Evolutionary conservation across 2,888 invertebrate genomes (phyloP).

Genomic region (Eledone cirrhosa): DNA sequence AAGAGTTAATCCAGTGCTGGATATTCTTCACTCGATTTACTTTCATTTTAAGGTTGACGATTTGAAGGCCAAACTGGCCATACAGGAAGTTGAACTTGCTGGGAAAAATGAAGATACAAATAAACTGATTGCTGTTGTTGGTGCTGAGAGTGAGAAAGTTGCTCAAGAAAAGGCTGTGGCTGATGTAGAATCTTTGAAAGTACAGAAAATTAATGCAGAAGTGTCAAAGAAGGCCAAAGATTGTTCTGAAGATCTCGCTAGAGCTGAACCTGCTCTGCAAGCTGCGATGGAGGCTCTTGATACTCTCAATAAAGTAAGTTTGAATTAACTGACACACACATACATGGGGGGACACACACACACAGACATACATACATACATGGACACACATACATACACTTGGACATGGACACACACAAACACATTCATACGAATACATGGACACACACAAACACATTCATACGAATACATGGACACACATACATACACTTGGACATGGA

Average conservation of each 20-base stretch:
- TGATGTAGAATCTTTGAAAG: constrained; percentile 93
- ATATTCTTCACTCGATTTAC: neutral
- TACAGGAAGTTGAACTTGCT: constrained; percentile 91
- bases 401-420: too few relatives aligned
- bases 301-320: constrained; percentile 83
- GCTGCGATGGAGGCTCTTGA: constrained; percentile 96
- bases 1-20: too few relatives aligned
- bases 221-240: constrained; percentile 87
- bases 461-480: too few relatives aligned
- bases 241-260: constrained; percentile 91
- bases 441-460: too few relatives aligned
- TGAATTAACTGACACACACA: too few relatives aligned
- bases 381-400: too few relatives aligned
- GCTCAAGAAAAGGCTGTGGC: constrained; percentile 85
- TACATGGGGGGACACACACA: too few relatives aligned
- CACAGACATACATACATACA: too few relatives aligned
- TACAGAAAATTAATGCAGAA: constrained; percentile 90
- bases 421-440: too few relatives aligned
- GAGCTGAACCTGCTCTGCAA: constrained; percentile 91
- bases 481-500: too few relatives aligned
- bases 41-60: constrained; percentile 82
- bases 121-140: constrained; percentile 88
- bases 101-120: constrained; percentile 97
- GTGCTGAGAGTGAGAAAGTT: constrained; percentile 93
- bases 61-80: constrained; percentile 87